Evolutionary conservation across 1,140 invertebrate genomes (phyloP), one percentile per base, ranked within the genome.

Genomic region (Trichogramma pretiosum): DNA sequence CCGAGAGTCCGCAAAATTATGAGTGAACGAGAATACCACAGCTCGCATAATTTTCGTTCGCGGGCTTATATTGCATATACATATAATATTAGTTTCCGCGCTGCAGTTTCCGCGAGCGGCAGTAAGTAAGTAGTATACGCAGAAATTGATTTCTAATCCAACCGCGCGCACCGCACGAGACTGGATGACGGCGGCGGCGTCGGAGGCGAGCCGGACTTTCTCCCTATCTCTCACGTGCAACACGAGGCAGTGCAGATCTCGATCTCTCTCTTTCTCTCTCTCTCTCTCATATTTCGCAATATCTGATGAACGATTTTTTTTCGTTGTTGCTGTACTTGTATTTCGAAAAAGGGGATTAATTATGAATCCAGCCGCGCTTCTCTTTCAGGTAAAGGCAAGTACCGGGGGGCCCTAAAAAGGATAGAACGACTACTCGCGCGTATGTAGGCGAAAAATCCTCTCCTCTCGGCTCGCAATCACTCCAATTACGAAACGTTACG

Each of bases 401-500:
- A n/a, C n/a, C n/a, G n/a, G n/a, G n/a, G n/a, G n/a, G n/a, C n/a
- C n/a, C n/a, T n/a, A n/a, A n/a, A n/a, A n/a, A n/a, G n/a, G n/a
- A n/a, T n/a, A n/a, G n/a, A n/a, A n/a, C n/a, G n/a, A n/a, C n/a
- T n/a, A n/a, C n/a, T n/a, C n/a, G n/a, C n/a, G n/a, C n/a, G n/a
- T n/a, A n/a, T n/a, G n/a, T n/a, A n/a, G n/a, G n/a, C n/a, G n/a
- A n/a, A n/a, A n/a, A n/a, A n/a, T n/a, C n/a, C n/a, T n/a, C n/a
- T n/a, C n/a, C n/a, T n/a, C n/a, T n/a, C n/a, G n/a, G n/a, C n/a
- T 44, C 21, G 57, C 55, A 60, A 64, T 64, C 61, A 54, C 52
- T 57, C 50, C 57, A 62, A 64, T 70, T 68, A 63, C 62, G 66
- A 72, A 68, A 68, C 52, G 52, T 67, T 64, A 64, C 61, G n/a